These are phyloP conservation scores for Zoroaster sp. DNA, from an alignment of 53 echinoderm and acorn worm genomes.

Conservation along the genomic window DNA sequence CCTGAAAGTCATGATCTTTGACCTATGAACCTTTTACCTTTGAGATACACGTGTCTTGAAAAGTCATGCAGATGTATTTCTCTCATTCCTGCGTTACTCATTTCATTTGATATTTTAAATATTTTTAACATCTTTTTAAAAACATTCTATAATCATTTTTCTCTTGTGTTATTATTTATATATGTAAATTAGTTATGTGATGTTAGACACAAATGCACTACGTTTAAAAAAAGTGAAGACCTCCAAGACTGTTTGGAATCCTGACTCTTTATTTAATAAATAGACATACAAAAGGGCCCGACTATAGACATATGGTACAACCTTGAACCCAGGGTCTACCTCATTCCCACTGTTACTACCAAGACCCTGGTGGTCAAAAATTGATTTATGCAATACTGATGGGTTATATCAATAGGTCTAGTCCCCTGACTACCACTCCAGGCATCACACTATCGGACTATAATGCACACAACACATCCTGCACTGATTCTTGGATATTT, in stretches of 20 bases:
- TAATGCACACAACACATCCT: too few species aligned
- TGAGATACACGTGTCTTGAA: not conserved
- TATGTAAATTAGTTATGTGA: conserved; percentile 42
- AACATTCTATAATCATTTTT: not conserved
- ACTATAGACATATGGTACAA: too few species aligned
- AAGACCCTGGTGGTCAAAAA: too few species aligned
- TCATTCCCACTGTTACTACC: too few species aligned
- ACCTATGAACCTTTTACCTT: not conserved
- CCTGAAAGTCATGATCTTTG: not conserved
- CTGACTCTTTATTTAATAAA: not conserved
- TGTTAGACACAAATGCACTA: conserved; percentile 19
- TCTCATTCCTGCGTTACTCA: not conserved
- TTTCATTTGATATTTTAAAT: not conserved
- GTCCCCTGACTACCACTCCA: too few species aligned
- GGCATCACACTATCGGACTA: too few species aligned
- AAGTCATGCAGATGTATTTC: not conserved
- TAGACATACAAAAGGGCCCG: too few species aligned
- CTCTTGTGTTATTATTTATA: conserved; percentile 28
- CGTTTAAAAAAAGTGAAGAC: not conserved
- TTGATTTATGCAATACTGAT: too few species aligned
- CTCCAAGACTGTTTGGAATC: not conserved
- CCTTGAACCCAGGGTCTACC: too few species aligned
- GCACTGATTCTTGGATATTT: too few species aligned
- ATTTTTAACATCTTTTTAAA: not conserved
- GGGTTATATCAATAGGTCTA: too few species aligned